Evolutionary conservation across 2,113 vertebrate genomes (phyloP), one percentile per base, ranked within the genome.

Genomic region (Onychorhynchus coronatus): DNA sequence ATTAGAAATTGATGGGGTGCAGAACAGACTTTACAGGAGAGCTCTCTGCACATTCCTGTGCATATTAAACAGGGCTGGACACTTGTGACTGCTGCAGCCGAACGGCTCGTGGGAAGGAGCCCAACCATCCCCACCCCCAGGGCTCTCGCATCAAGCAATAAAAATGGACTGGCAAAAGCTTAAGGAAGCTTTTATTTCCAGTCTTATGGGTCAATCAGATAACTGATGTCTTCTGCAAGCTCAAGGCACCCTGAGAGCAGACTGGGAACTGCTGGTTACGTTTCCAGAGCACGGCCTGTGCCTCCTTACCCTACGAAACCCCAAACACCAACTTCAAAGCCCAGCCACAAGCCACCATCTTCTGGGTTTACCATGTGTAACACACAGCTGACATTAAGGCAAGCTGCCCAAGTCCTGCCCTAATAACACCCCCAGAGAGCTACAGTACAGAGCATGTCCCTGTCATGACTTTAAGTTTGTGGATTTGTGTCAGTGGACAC

Each of bases 281-380:
- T 30, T 72, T 73, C 42, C 75, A 81, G 52, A 3, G 0, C 25
- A 71, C 0, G 0, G 25, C 20, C 42, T 28, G 35, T 1, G 14
- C 53, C 41, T 92, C 28, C 49, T 28, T 35, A 25, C 58, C n/a
- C 58, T 35, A 11, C n/a, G 14, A 44, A 93, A 75, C 6, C 35
- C 55, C 67, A 72, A 91, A 63, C 5, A 31, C 6, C 68, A 71
- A 5, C 25, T 56, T 27, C 66, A 52, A 55, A 81, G 35, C 1
- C 12, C 8, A 5, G 3, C 0, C 25, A 12, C 50, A 47, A n/a
- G 2, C 22, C 78, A 83, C 2, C 0, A 27, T 12, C 61, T 33
- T 41, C 23, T 33, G 18, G 6, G 4, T 25, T 12, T 68, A 46
- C 31, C n/a, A 7, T 0, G n/a, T 27, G 67, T 22, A 46, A 47